Conservation (phyloP, 2,113 vertebrate genomes). For the Raja brachyura region DNA sequence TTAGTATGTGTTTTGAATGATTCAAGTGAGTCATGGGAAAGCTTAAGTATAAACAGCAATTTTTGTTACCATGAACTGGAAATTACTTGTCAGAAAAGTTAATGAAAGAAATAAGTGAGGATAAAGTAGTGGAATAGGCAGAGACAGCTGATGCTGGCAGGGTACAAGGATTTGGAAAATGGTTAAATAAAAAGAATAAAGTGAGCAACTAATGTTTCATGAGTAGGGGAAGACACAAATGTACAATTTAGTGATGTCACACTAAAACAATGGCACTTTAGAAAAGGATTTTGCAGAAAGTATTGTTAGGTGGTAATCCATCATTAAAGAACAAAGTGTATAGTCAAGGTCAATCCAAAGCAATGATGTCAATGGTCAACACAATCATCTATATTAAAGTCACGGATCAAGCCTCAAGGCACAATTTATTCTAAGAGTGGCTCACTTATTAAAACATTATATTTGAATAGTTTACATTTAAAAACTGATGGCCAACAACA, state of each 20-base stretch:
- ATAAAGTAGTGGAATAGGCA: neutral
- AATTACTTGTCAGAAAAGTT: neutral
- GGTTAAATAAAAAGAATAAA: neutral
- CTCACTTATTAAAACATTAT: neutral
- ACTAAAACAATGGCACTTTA: neutral
- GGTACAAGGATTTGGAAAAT: neutral
- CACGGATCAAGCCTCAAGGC: neutral
- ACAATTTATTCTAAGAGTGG: neutral
- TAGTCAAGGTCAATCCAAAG: neutral
- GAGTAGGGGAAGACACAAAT: neutral
- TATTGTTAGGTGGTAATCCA: too few species aligned
- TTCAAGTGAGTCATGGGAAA: neutral
- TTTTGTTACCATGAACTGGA: neutral
- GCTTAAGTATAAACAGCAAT: neutral
- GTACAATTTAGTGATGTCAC: neutral
- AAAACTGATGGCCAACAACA: neutral
- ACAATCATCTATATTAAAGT: neutral
- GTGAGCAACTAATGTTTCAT: neutral
- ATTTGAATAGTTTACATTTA: neutral
- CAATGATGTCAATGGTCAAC: neutral
- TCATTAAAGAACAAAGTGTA: neutral
- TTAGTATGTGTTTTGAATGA: neutral
- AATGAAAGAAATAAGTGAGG: neutral
- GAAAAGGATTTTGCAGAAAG: neutral
- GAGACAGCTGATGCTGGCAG: neutral